Conservation (phyloP, 2,113 vertebrate species). For the Microtus oregoni region DNA sequence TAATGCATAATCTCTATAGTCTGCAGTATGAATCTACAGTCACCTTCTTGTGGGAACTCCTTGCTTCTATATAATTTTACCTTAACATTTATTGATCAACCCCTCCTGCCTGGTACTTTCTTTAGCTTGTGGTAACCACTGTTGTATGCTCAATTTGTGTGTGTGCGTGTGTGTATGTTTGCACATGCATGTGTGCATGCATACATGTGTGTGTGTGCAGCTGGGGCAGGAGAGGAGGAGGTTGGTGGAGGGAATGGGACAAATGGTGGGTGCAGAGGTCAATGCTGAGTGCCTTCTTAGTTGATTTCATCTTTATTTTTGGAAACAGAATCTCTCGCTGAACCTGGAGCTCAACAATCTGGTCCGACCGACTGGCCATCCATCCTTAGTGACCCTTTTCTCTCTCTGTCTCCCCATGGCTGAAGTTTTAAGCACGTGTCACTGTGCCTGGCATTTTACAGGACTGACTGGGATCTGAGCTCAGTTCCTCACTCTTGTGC, state of each 20-base stretch:
- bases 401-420: too few species aligned
- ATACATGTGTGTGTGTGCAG: background rate
- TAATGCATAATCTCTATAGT: background rate
- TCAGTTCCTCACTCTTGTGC: background rate
- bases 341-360: background rate
- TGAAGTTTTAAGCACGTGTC: too few species aligned
- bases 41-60: background rate
- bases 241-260: background rate
- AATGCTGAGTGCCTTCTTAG: background rate
- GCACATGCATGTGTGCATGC: too few species aligned
- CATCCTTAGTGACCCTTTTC: too few species aligned
- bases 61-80: background rate
- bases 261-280: background rate
- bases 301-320: background rate
- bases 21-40: background rate
- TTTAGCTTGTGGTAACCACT: background rate
- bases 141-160: background rate
- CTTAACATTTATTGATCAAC: background rate
- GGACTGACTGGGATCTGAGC: background rate
- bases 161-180: background rate
- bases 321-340: background rate
- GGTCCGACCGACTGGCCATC: too few species aligned
- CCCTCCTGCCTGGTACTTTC: background rate
- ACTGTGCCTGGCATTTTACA: background rate
- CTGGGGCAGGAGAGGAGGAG: background rate